These are phyloP conservation scores for Rhopalosiphum maidis DNA, from an alignment of 1,140 invertebrate species.

Conservation along the genomic window DNA sequence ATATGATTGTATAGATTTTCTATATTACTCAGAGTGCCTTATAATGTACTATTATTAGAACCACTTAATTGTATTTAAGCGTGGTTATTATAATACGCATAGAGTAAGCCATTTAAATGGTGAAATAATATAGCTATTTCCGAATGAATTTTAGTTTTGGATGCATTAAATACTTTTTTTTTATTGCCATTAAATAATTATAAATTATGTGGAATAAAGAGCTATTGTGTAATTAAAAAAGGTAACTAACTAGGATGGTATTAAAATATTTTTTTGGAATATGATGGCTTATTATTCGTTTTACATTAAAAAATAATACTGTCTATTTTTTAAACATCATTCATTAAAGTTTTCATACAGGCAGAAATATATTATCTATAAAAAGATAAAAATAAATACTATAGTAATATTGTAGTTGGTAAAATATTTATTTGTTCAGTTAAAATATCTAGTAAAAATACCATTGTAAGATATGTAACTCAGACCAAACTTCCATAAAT, in stretches of 20 bases:
- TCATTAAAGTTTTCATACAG: too few relatives aligned
- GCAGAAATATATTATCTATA: background rate
- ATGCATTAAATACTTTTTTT: background rate
- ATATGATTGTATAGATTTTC: too few relatives aligned
- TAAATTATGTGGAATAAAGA: background rate
- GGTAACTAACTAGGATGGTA: too few relatives aligned
- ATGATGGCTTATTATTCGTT: background rate
- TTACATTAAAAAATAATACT: background rate
- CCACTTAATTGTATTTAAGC: background rate
- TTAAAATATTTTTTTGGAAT: background rate
- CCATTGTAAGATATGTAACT: background rate
- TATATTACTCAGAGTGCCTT: background rate
- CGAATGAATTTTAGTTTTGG: background rate
- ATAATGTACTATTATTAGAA: background rate
- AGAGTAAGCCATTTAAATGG: background rate
- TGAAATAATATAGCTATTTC: background rate
- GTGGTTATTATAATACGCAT: too few relatives aligned
- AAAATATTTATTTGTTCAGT: background rate
- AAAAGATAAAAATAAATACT: background rate
- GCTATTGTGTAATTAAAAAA: too few relatives aligned
- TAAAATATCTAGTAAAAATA: background rate
- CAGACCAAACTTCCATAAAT: background rate
- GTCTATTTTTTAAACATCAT: background rate
- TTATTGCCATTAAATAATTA: background rate
- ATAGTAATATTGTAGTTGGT: background rate